phyloP scores from a whole-genome alignment of 1,140 invertebrate species.

The Cherax destructor region DNA sequence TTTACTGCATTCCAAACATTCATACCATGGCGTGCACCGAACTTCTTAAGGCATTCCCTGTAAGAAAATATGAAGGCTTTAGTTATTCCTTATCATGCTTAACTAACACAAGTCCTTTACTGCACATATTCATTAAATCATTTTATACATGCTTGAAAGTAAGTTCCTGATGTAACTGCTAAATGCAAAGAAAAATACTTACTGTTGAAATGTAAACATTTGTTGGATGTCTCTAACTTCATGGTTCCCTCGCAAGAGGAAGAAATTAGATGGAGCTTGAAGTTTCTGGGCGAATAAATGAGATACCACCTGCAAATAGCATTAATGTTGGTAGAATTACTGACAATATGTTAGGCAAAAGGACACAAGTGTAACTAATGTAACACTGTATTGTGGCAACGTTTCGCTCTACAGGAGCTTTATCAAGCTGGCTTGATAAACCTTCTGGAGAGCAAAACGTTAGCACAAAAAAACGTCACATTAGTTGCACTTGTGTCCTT shows the following conservation, averaged over 20 bases:
- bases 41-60: constrained; percentile 81
- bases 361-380: too few species aligned
- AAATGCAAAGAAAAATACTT: background rate
- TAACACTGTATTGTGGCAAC: too few species aligned
- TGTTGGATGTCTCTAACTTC: constrained; percentile 82
- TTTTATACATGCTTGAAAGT: too few species aligned
- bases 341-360: too few species aligned
- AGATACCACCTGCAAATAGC: constrained; percentile 77
- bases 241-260: constrained; percentile 81
- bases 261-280: constrained; percentile 80
- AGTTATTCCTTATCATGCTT: background rate
- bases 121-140: too few species aligned
- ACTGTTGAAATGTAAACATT: constrained; percentile 80
- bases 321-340: too few species aligned
- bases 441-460: too few species aligned
- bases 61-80: constrained; percentile 45
- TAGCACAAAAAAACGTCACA: too few species aligned
- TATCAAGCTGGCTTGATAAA: too few species aligned
- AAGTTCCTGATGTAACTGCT: too few species aligned
- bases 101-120: background rate
- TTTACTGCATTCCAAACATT: constrained; percentile 84
- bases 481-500: too few species aligned
- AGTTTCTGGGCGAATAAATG: constrained; percentile 83
- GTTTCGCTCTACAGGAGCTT: too few species aligned
- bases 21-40: constrained; percentile 80